Percentiles rank a stretch among this genome's conserved stretches.
Conservation (phyloP, 2,888 invertebrate genomes). For the Clusia tigrina region DNA sequence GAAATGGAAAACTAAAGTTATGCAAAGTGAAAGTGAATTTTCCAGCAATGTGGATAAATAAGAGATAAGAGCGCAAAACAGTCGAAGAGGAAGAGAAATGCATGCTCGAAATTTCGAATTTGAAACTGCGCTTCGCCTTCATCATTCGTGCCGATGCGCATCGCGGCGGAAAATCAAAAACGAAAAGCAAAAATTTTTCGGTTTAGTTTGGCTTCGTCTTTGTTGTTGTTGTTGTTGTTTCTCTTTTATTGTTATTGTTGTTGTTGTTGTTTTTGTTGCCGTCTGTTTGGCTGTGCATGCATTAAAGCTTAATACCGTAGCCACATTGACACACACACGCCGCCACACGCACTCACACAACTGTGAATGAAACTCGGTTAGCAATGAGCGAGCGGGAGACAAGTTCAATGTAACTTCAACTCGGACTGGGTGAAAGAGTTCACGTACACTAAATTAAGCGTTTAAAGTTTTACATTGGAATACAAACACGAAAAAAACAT, state of each 20-base stretch:
- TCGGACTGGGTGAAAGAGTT: not conserved
- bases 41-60: slow-evolving; percentile 13
- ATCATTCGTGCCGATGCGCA: slow-evolving; percentile 21
- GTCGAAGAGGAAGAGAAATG: not conserved
- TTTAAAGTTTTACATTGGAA: too few species aligned
- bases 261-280: slow-evolving; percentile 30
- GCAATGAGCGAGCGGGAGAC: not conserved
- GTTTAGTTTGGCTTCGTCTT: slow-evolving; percentile 31
- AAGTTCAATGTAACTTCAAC: not conserved
- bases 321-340: slow-evolving; percentile 24
- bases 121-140: not conserved
- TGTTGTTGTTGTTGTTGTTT: slow-evolving; percentile 21
- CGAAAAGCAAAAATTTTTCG: slow-evolving; percentile 43
- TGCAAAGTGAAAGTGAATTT: slow-evolving; percentile 39
- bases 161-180: slow-evolving; percentile 39
- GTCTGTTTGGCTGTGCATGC: slow-evolving; percentile 23
- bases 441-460: too few species aligned
- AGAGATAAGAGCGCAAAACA: not conserved
- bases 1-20: not conserved
- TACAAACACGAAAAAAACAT: too few species aligned
- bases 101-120: not conserved
- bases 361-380: not conserved
- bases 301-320: slow-evolving; percentile 43
- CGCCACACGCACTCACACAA: not conserved
- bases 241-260: too few species aligned